Evolutionary conservation across 92 coral and sea anemone genomes (phyloP).

Genomic region (Scolanthus callimorphus): DNA sequence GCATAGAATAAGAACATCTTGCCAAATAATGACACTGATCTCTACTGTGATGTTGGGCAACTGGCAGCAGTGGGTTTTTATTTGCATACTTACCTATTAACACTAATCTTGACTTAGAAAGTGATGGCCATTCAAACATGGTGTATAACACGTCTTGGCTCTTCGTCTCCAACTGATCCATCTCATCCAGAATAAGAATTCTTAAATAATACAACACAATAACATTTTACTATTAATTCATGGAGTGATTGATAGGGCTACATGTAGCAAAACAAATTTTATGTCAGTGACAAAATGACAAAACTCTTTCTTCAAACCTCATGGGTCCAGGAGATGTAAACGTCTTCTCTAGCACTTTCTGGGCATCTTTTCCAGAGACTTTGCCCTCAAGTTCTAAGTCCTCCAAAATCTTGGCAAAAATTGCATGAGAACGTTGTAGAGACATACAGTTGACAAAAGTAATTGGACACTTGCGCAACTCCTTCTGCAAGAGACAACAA

Average conservation of each 20-base stretch:
- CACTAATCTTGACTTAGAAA: constrained; percentile 77
- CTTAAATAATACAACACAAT: constrained; percentile 13
- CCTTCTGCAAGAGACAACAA: too few species aligned
- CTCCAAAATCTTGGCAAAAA: constrained; percentile 72
- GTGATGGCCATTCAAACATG: constrained; percentile 97
- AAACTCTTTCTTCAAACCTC: constrained; percentile 41
- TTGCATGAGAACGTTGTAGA: constrained; percentile 68
- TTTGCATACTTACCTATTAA: constrained; percentile 78
- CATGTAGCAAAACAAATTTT: too few species aligned
- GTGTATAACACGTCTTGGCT: constrained; percentile 93
- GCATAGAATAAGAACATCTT: background rate
- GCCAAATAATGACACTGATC: too few species aligned
- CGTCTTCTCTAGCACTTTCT: constrained; percentile 71
- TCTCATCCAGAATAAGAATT: constrained; percentile 88
- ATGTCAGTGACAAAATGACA: too few species aligned
- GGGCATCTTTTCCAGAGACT: constrained; percentile 63
- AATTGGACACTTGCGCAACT: constrained; percentile 61
- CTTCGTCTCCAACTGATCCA: constrained; percentile 94
- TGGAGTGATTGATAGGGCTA: too few species aligned
- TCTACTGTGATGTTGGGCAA: too few species aligned
- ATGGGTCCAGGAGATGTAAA: constrained; percentile 67
- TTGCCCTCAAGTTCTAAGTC: constrained; percentile 71
- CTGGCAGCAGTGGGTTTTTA: too few species aligned
- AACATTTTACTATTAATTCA: background rate
- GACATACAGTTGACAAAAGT: constrained; percentile 95